phyloP scores from a whole-genome alignment of 30 jellyfish, hydroid and myxozoan species.

The Pseudorhiza aurosa region DNA sequence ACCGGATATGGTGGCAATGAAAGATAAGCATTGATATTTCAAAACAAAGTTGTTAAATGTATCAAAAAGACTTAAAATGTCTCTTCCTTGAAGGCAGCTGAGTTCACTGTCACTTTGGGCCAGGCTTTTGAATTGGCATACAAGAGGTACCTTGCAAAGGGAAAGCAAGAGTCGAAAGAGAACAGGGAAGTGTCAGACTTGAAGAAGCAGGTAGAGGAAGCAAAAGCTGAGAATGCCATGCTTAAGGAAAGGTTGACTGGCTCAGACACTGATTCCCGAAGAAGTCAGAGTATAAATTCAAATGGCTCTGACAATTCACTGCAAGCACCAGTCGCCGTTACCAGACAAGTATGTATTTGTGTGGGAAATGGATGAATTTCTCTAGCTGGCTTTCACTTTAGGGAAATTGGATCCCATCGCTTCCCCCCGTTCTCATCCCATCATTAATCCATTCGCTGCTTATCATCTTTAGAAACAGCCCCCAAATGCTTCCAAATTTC shows the following conservation, averaged over 20 bases:
- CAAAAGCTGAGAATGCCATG: slow-evolving; percentile 59
- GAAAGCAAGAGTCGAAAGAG: slow-evolving; percentile 69
- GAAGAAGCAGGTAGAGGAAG: slow-evolving; percentile 66
- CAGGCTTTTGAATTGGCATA: slow-evolving; percentile 97
- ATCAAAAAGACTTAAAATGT: no score
- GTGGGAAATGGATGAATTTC: no score
- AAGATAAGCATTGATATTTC: no score
- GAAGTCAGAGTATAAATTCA: slow-evolving; percentile 27
- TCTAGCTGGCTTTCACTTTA: no score
- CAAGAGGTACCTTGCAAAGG: slow-evolving; percentile 71
- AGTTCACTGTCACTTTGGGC: slow-evolving; percentile 87
- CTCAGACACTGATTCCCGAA: slow-evolving; percentile 1
- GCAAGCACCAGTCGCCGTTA: background rate
- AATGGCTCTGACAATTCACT: slow-evolving; percentile 28
- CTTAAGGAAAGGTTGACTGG: slow-evolving; percentile 43
- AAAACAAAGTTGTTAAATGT: no score
- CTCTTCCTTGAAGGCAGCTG: slow-evolving; percentile 75
- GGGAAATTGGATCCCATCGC: no score
- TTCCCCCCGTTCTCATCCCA: no score
- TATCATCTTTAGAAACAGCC: no score
- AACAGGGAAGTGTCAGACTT: slow-evolving; percentile 65
- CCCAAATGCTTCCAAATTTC: no score
- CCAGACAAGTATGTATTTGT: background rate
- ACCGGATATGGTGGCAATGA: no score
- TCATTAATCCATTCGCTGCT: no score